Percentiles rank a stretch among this genome's conserved stretches.
Conservation (phyloP, 2,888 invertebrate genomes). For the Xylophagus ater region DNA sequence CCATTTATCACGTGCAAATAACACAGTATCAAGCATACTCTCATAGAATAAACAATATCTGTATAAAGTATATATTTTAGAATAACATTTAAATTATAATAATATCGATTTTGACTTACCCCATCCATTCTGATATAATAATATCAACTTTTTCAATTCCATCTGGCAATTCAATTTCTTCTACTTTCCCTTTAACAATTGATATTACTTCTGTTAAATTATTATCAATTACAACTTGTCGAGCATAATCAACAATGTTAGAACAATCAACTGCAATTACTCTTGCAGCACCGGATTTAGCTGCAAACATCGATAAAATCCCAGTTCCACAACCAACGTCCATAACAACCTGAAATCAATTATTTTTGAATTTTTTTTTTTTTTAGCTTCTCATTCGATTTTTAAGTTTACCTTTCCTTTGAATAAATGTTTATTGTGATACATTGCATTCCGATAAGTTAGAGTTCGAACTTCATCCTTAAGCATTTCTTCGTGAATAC, state of each 20-base stretch:
- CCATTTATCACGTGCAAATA: slow-evolving; percentile 97
- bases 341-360: slow-evolving; percentile 56
- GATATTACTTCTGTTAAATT: slow-evolving; percentile 66
- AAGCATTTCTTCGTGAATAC: slow-evolving; percentile 99
- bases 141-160: slow-evolving; percentile 91
- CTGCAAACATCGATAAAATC: slow-evolving; percentile 99
- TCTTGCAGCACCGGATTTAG: slow-evolving; percentile 90
- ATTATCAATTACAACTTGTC: slow-evolving; percentile 85
- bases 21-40: slow-evolving; percentile 99
- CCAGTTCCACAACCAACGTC: slow-evolving; percentile 99
- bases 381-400: slow-evolving; percentile 56
- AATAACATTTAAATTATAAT: background rate
- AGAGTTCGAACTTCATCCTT: slow-evolving; percentile 98
- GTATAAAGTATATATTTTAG: slow-evolving; percentile 8
- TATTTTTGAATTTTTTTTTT: slow-evolving; percentile 4
- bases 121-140: slow-evolving; percentile 71
- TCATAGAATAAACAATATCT: slow-evolving; percentile 88
- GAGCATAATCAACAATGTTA: slow-evolving; percentile 94
- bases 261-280: slow-evolving; percentile 98
- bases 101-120: slow-evolving; percentile 55
- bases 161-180: slow-evolving; percentile 86
- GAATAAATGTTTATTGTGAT: slow-evolving; percentile 97
- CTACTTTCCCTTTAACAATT: slow-evolving; percentile 84
- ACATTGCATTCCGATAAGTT: slow-evolving; percentile 98
- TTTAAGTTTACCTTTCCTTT: slow-evolving; percentile 55